Evolutionary conservation across 1,140 invertebrate genomes (phyloP), one percentile per base, ranked within the genome.

Genomic region (Gryon sp.): DNA sequence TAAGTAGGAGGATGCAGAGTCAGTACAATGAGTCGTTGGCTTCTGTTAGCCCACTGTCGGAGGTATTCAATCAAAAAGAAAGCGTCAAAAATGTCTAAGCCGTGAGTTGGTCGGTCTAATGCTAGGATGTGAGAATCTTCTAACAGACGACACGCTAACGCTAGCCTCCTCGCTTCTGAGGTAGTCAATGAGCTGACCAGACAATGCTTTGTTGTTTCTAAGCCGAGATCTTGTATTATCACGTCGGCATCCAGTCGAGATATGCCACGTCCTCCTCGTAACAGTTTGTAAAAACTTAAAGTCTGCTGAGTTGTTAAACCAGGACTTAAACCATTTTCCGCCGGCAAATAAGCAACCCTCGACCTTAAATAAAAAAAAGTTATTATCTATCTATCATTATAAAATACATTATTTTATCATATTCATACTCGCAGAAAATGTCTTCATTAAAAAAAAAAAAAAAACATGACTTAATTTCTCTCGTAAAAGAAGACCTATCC

Each of bases 61-160:
- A 98, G 87, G 86, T 97, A 98, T 84, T 98, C 97, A 16, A 98
- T 93, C 9, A 98, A 86, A 84, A 98, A 98, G 87, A 98, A 98
- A 0, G 96, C 96, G 82, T 99, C 97, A 74, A 98, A 98, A 55
- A 98, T 97, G 79, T 99, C 97, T 93, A 99, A 96, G 41, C 96
- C 95, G 80, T 93, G 93, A 0, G 96, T 97, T 2, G 97, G 95
- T 86, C 96, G 94, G 83, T 98, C 96, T 16, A 98, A 87, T 1
- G 97, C 90, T 0, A 98, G 89, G 24, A 98, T 91, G 50, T 96
- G 95, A 43, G 94, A 93, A 82, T 95, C 93, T 4, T 96, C 90
- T 9, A 98, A 85, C 11, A 99, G 88, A 77, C 96, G 94, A 82
- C 95, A 96, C 0, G 96, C 97, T 1, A 98, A 92, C 65, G 95